Evolutionary conservation across 2,113 vertebrate species (phyloP).

Genomic region (Diphyllodes magnificus): DNA sequence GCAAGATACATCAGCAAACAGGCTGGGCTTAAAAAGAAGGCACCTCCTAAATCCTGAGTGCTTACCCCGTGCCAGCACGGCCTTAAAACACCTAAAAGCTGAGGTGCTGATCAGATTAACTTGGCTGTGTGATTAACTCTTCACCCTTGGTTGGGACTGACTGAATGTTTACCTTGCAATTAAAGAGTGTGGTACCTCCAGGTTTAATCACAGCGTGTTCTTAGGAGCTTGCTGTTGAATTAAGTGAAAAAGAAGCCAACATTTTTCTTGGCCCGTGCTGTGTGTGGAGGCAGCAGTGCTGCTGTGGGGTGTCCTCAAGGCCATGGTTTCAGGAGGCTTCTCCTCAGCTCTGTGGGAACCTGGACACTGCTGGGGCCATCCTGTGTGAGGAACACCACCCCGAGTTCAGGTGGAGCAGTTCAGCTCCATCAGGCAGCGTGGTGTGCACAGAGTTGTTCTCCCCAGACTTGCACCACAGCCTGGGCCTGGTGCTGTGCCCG

Average conservation of each 20-base stretch:
- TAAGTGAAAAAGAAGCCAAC: accelerated
- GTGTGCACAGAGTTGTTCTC: accelerated
- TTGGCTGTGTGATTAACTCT: not conserved
- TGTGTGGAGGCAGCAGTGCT: not conserved
- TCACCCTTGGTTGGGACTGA: accelerated
- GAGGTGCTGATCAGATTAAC: not conserved
- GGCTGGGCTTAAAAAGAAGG: not conserved
- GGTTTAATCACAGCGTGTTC: accelerated
- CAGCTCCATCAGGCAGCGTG: not conserved
- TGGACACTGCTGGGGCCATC: not conserved
- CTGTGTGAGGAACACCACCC: accelerated
- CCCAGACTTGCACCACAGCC: not conserved
- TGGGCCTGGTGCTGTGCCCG: no score
- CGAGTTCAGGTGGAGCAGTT: not conserved
- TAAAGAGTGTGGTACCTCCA: not conserved
- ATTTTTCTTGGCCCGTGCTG: accelerated
- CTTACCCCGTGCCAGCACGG: not conserved
- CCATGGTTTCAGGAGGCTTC: not conserved
- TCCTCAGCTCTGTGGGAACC: not conserved
- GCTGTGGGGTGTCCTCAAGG: accelerated
- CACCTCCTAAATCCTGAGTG: not conserved
- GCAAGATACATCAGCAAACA: not conserved
- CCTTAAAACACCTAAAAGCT: not conserved
- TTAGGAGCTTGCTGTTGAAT: not conserved
- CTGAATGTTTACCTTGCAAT: not conserved